Evolutionary conservation across 1,140 invertebrate genomes (phyloP), one percentile per base, ranked within the genome.

Genomic region (Trachelipus rathkii): DNA sequence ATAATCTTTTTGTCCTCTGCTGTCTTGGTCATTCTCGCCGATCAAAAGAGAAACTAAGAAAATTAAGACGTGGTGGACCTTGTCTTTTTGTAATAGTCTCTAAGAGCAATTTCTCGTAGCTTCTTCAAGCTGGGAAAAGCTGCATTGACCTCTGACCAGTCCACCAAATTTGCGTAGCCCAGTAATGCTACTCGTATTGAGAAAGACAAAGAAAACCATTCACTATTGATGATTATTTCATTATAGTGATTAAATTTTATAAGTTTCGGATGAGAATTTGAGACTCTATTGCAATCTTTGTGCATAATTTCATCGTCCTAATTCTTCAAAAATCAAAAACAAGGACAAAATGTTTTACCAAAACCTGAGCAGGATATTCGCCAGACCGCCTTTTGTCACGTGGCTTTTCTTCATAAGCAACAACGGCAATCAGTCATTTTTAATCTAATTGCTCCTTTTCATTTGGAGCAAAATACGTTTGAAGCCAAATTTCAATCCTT

Each of bases 111-210:
- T 96, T 98, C 83, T 98, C 95, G 84, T 96, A 97, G 33, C 96
- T 86, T 96, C 94, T 86, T 96, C 94, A 50, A 96, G 85, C 82
- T 93, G 88, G 4, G 89, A 88, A 84, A 96, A 0, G 94, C 93
- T 75, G 93, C 89, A 83, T 93, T 95, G 0, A 98, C 95, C 88
- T 98, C 96, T 10, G 93, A n/a, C n/a, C 93, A 0, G 94, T 95
- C 96, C 96, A 98, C 93, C 94, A 97, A 80, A 98, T 97, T 88
- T 98, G 96, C 8, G 95, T 95, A 4, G n/a, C 94, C 93, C 83
- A 94, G 96, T 10, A 98, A 87, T 0, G 95, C 94, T 21, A 95
- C 93, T 74, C n/a, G n/a, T 84, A 7, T 19, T 53, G 71, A 13
- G 5, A n/a, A 71, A 9, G 33, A 43, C 9, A 15, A 43, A 33